Percentiles rank a stretch among this genome's conserved stretches.
Conservation (phyloP, 2,113 vertebrate genomes). For the Sciurus niger region DNA sequence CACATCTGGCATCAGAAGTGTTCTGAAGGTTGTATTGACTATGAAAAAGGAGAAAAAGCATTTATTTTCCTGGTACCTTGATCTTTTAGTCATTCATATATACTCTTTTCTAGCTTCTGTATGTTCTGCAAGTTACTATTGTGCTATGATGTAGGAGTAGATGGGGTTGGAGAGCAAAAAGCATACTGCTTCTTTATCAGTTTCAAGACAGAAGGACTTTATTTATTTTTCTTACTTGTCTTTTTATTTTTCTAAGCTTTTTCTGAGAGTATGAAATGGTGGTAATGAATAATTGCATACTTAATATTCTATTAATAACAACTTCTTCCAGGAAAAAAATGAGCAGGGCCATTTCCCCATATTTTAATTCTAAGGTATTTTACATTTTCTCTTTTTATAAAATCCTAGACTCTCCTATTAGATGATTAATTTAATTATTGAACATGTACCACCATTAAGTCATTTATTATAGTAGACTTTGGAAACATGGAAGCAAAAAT, state of each 20-base stretch:
- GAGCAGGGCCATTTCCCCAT: not conserved
- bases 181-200: not conserved
- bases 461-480: conserved; percentile 42
- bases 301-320: not conserved
- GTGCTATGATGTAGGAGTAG: not conserved
- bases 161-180: not conserved
- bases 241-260: conserved; percentile 41
- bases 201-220: not conserved
- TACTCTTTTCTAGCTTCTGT: not conserved
- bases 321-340: not conserved
- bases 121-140: not conserved
- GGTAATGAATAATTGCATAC: conserved; percentile 38
- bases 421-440: conserved; percentile 30
- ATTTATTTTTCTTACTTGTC: not conserved
- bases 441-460: not conserved
- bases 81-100: not conserved
- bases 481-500: not conserved
- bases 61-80: not conserved
- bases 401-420: not conserved
- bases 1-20: not conserved
- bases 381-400: conserved; percentile 23
- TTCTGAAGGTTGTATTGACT: not conserved
- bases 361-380: conserved; percentile 38
- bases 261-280: not conserved
- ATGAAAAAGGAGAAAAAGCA: not conserved